A percentile compares a stretch with the other conserved stretches of the same genome.
Evolutionary conservation across 2,797 vertebrate genomes (phyloP).

Genomic region (Pangasius macronema): DNA sequence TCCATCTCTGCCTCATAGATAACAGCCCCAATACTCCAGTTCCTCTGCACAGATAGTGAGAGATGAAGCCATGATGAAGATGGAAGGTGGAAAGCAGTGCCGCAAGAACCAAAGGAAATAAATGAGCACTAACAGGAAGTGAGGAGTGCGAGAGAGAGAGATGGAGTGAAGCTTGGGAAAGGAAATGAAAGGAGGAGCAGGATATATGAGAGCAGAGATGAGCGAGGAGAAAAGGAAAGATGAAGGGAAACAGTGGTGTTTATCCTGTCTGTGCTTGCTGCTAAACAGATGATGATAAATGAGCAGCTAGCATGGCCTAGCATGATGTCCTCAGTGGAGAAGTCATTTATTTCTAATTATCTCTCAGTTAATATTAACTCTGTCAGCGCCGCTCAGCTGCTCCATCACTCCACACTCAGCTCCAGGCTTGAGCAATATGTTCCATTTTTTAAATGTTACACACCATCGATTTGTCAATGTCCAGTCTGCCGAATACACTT

Average conservation of each 20-base stretch:
- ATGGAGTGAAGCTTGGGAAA: conserved; percentile 27
- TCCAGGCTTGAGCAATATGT: conserved; percentile 38
- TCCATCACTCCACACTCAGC: conserved; percentile 64
- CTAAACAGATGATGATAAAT: conserved; percentile 82
- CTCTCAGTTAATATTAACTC: conserved; percentile 76
- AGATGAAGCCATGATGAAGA: conserved; percentile 56
- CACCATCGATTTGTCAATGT: conserved; percentile 7
- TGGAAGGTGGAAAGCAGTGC: conserved; percentile 34
- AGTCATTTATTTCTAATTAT: conserved; percentile 79
- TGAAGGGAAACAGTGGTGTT: conserved; percentile 64
- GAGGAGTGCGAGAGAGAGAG: conserved; percentile 38
- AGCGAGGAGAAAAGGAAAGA: conserved; percentile 38
- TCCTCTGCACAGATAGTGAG: conserved; percentile 50
- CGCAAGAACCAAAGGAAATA: conserved; percentile 50
- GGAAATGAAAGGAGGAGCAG: conserved; percentile 37
- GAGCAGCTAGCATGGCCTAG: conserved; percentile 66
- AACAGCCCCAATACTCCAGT: conserved; percentile 37
- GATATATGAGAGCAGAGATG: conserved; percentile 43
- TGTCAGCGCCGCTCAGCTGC: conserved; percentile 69
- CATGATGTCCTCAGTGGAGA: conserved; percentile 63
- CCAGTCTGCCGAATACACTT: not conserved
- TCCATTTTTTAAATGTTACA: conserved; percentile 1
- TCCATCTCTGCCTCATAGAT: conserved; percentile 28
- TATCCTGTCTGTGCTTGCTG: conserved; percentile 68
- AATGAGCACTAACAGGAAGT: conserved; percentile 47